Percentiles rank a stretch among this genome's conserved stretches.
phyloP scores from a whole-genome alignment of 2,888 invertebrate genomes.

The Agriopis marginaria region DNA sequence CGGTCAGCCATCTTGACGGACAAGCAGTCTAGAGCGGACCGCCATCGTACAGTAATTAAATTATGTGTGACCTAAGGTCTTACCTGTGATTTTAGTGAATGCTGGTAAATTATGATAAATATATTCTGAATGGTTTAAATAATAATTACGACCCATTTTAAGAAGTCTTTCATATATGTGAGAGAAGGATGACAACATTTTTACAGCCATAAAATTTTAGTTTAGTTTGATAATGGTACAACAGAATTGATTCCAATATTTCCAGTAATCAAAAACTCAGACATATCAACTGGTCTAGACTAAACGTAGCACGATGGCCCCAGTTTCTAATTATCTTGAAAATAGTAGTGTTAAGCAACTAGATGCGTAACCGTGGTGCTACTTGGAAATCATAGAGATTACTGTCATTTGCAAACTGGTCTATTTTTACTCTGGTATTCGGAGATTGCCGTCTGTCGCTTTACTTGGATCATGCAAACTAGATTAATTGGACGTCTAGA shows the following conservation, averaged over 20 bases:
- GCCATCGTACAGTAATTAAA: too few species aligned
- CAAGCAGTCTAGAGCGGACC: too few species aligned
- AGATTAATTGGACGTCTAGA: constrained; percentile 16
- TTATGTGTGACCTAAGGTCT: too few species aligned
- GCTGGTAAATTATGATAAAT: too few species aligned
- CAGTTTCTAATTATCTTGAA: constrained; percentile 58
- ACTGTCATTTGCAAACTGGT: constrained; percentile 36
- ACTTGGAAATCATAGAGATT: constrained; percentile 53
- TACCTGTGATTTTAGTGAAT: too few species aligned
- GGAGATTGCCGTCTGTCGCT: constrained; percentile 9
- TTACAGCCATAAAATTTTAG: too few species aligned
- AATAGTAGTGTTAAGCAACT: constrained; percentile 56
- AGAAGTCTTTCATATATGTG: too few species aligned
- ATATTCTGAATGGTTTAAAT: too few species aligned
- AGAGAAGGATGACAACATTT: too few species aligned
- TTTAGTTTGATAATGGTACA: too few species aligned
- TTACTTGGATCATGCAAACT: constrained; percentile 23
- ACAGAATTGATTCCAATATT: background rate
- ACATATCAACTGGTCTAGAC: constrained; percentile 12
- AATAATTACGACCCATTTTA: too few species aligned
- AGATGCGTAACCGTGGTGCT: constrained; percentile 49
- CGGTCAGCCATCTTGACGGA: too few species aligned
- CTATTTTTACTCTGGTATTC: constrained; percentile 43
- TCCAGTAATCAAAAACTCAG: background rate
- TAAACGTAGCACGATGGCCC: constrained; percentile 53